Evolutionary conservation across 2,797 vertebrate species (phyloP), one percentile per base, ranked within the genome.

Genomic region (Okamejei kenojei): DNA sequence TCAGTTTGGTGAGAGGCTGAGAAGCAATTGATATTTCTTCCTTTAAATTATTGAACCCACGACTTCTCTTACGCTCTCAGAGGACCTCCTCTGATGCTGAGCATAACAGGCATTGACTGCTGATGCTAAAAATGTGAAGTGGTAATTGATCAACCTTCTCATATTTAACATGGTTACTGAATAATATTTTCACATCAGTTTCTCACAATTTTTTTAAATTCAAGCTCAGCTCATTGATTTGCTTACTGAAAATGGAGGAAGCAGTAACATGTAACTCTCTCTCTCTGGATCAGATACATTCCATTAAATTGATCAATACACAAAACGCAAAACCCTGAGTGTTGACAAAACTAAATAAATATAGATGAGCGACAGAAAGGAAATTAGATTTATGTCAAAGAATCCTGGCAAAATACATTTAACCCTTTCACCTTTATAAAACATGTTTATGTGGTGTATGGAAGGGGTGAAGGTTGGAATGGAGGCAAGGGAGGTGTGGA

Each of bases 301-400:
- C 98, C 98, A 99, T 99, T 99, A 99, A 97, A 95, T 96, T 95
- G 96, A 98, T 98, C 98, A 97, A 99, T 99, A 98, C 96, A 94
- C 96, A 96, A 96, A 94, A 94, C 94, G 96, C 94, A 94, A 95
- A 95, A 95, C 95, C 93, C 93, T 94, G 94, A 98, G 96, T 96
- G 97, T 97, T 97, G 97, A 97, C 97, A 97, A 98, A 98, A 98
- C 97, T 97, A 98, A 98, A 97, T 97, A 98, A 98, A 98, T 97
- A 98, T 97, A 97, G 97, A 98, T 93, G 97, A 95, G 91, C 95
- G 95, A 97, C 96, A 98, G 97, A 97, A 96, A 95, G 97, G 97
- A 98, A 98, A 98, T 98, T 97, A 97, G 97, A 98, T 98, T 98
- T 98, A 96, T 96, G 97, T 95, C 95, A 97, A 96, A 97, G 96